Evolutionary conservation across 2,888 invertebrate genomes (phyloP), one percentile per base, ranked within the genome.

Genomic region (Cryptocephalus moraei): DNA sequence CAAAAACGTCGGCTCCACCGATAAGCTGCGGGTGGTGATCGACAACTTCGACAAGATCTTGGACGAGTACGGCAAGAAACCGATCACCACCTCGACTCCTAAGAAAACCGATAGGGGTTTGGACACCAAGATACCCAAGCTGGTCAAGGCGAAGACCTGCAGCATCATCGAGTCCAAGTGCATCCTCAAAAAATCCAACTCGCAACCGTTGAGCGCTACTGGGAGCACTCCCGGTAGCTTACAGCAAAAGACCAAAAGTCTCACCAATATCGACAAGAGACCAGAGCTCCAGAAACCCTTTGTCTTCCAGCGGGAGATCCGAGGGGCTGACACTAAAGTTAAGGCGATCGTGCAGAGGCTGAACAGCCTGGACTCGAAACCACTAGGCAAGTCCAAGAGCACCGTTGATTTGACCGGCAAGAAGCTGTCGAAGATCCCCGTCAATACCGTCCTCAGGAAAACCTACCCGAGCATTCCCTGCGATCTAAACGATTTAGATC

Each of bases 61-160:
- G 8, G 67, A 67, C 31, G 77, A 77, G 45, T 76, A 73, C 56
- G 43, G 52, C n/a, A 54, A 45, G 14, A 44, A 42, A 36, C 36
- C 36, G n/a, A 11, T 36, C 11, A 45, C 50, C 11, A 47, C 49
- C 13, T 55, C 55, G 4, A 63, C 56, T 2, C 53, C 53, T 9
- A 48, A 47, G 8, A 54, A 58, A 39, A 36, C 46, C 14, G 32
- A 46, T 36, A 47, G 41, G 38, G 46, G 38, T 41, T 14, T 33
- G 11, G 51, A 51, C 9, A 61, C 61, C 1, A 61, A 54, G 57
- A 73, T 76, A 43, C 79, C 79, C 41, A 79, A 78, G 66, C 66
- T 84, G 56, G 77, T 81, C 59, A 84, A 84, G 64, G 80, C 84
- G 1, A 81, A 82, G 63, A 84, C 83, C 56, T 82, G 82, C 64